These are phyloP conservation scores for Brachyrhaphis roseni DNA, from an alignment of 2,797 vertebrate species.

Conservation along the genomic window DNA sequence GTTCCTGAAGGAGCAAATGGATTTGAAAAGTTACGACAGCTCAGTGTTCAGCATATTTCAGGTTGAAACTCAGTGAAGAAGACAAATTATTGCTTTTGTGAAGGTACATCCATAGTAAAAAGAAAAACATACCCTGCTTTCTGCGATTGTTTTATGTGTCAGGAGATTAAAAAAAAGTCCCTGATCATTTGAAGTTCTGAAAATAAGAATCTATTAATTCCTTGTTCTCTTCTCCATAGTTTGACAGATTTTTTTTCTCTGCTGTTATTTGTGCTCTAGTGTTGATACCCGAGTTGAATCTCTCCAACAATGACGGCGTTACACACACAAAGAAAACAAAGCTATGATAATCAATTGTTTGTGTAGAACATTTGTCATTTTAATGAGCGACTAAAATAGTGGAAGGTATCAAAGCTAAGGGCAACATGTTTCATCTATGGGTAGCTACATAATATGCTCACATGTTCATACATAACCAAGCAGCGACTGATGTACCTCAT, in stretches of 20 bases:
- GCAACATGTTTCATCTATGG: neutral
- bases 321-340: slow-evolving; percentile 31
- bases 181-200: neutral
- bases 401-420: slow-evolving; percentile 40
- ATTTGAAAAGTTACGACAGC: neutral
- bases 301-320: slow-evolving; percentile 22
- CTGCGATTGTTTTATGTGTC: neutral
- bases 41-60: neutral
- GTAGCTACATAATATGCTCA: neutral
- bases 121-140: neutral
- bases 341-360: slow-evolving; percentile 47
- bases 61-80: neutral
- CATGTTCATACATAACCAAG: slow-evolving; percentile 12
- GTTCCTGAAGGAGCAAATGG: neutral
- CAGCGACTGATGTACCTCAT: slow-evolving; percentile 39
- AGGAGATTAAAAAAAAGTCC: neutral
- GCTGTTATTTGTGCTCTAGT: slow-evolving; percentile 28
- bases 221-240: slow-evolving; percentile 2
- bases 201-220: slow-evolving; percentile 8
- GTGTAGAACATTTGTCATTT: slow-evolving; percentile 59
- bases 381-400: slow-evolving; percentile 51
- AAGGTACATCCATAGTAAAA: neutral
- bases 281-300: slow-evolving; percentile 24
- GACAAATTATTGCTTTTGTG: neutral
- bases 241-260: slow-evolving; percentile 43